phyloP scores from a whole-genome alignment of 2,888 invertebrate species.

The Notodonta ziczac region DNA sequence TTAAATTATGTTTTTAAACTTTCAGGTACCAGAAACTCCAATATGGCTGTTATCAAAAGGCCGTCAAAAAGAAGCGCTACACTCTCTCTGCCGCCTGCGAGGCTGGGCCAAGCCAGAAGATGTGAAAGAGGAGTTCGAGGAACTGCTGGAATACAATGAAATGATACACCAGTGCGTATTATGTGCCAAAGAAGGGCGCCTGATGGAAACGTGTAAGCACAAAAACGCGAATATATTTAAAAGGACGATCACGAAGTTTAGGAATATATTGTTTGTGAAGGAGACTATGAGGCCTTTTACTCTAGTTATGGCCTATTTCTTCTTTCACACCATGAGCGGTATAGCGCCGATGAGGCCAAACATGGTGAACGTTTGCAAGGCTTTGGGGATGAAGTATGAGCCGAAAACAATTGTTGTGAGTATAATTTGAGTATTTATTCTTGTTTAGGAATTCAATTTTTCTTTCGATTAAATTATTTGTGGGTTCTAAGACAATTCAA shows the following conservation, averaged over 20 bases:
- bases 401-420: constrained; percentile 78
- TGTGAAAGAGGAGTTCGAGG: constrained; percentile 79
- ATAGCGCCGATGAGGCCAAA: constrained; percentile 80
- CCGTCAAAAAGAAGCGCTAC: constrained; percentile 78
- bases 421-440: constrained; percentile 18
- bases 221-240: constrained; percentile 50
- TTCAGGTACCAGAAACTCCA: constrained; percentile 85
- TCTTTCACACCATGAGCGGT: constrained; percentile 81
- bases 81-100: constrained; percentile 81
- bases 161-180: constrained; percentile 60
- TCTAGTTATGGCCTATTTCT: constrained; percentile 81
- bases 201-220: constrained; percentile 58
- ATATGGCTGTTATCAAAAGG: constrained; percentile 85
- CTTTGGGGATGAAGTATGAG: constrained; percentile 76
- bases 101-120: constrained; percentile 81
- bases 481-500: no score
- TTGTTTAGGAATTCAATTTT: no score
- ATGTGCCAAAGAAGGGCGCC: constrained; percentile 61
- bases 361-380: constrained; percentile 81
- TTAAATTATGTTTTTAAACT: constrained; percentile 8
- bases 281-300: constrained; percentile 81
- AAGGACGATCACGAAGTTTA: constrained; percentile 54
- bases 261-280: constrained; percentile 73
- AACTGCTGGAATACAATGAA: constrained; percentile 74
- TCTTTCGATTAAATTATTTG: no score